These are phyloP conservation scores for Calonectris borealis DNA, from an alignment of 2,113 vertebrate species.

Conservation along the genomic window DNA sequence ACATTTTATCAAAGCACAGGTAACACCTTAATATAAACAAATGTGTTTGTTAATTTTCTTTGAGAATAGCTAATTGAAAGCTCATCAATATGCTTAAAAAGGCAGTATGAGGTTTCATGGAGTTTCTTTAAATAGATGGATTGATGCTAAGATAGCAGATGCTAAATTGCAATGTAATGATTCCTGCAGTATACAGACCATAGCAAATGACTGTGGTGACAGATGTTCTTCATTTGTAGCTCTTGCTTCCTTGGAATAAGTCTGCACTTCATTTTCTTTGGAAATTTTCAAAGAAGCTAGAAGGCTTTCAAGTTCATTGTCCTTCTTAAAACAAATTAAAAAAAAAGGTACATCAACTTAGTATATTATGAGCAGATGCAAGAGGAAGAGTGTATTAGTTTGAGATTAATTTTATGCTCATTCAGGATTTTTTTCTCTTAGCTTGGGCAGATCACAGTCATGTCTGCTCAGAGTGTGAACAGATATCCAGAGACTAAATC, in stretches of 20 bases:
- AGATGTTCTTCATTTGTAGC: conserved; percentile 80
- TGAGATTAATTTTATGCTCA: not conserved
- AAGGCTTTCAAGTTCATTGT: conserved; percentile 86
- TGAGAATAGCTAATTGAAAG: not conserved
- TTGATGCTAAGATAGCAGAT: not conserved
- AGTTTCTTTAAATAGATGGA: not conserved
- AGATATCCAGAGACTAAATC: not conserved
- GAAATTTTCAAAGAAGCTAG: conserved; percentile 87
- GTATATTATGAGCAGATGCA: not conserved
- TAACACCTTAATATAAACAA: not conserved
- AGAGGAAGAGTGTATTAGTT: not conserved
- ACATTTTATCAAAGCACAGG: not conserved
- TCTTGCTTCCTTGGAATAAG: conserved; percentile 54
- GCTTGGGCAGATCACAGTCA: not conserved
- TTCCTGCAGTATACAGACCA: conserved; percentile 79
- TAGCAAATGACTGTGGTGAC: conserved; percentile 95
- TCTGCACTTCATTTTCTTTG: conserved; percentile 74
- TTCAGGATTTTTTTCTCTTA: not conserved
- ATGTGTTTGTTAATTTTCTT: not conserved
- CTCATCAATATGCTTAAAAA: not conserved
- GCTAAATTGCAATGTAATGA: not conserved
- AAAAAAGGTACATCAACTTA: not conserved
- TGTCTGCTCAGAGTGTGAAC: not conserved
- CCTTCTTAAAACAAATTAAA: conserved; percentile 66
- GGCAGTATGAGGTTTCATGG: not conserved